phyloP scores from a whole-genome alignment of 2,113 vertebrate species.

The Cnemophilus loriae region DNA sequence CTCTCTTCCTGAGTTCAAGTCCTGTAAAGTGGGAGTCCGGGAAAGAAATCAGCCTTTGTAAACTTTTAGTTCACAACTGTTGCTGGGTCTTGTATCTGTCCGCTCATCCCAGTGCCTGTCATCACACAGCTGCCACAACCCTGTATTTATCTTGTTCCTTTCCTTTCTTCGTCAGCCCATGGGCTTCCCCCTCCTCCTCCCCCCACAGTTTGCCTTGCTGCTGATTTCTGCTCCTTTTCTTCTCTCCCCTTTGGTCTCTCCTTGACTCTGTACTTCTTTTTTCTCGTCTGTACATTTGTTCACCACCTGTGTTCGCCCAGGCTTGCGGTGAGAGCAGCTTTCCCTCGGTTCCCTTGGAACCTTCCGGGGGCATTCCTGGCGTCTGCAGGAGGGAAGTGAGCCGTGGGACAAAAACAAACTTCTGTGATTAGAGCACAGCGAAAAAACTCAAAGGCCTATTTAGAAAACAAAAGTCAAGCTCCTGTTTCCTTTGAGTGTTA shows the following conservation, averaged over 20 bases:
- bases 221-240: background rate
- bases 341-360: background rate
- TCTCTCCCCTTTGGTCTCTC: background rate
- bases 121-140: background rate
- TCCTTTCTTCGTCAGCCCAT: background rate
- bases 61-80: constrained; percentile 11
- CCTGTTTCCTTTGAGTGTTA: background rate
- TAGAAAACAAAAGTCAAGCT: background rate
- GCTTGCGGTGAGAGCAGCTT: background rate
- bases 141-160: background rate
- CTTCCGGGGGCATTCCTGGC: fast-evolving
- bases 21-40: constrained; percentile 10
- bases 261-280: background rate
- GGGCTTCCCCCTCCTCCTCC: fast-evolving
- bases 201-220: background rate
- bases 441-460: background rate
- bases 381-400: fast-evolving
- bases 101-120: background rate
- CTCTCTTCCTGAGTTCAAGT: constrained; percentile 40
- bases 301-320: background rate
- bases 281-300: background rate
- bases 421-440: background rate
- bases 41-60: constrained; percentile 33
- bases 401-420: background rate
- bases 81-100: constrained; percentile 27